Conservation (phyloP, 2,797 vertebrate genomes). For the Bradypodion pumilum region DNA sequence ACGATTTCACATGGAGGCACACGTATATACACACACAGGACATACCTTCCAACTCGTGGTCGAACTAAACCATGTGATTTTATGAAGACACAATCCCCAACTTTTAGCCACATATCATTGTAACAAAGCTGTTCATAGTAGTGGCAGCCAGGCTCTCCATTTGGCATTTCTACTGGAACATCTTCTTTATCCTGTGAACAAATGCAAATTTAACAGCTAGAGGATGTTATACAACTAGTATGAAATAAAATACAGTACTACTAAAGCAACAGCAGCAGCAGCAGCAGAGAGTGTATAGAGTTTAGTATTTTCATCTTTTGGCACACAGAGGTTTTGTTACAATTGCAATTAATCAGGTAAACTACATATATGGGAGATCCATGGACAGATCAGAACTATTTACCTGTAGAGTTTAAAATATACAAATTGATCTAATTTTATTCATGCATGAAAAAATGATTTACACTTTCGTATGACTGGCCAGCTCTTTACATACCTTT, state of each 20-base stretch:
- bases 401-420: background rate
- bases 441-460: background rate
- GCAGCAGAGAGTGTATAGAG: too few relatives aligned
- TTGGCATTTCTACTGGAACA: constrained; percentile 90
- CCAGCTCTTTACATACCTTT: constrained; percentile 81
- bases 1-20: too few relatives aligned
- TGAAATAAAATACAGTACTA: constrained; percentile 6
- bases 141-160: constrained; percentile 93
- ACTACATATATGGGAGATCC: background rate
- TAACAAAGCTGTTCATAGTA: constrained; percentile 96
- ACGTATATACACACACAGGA: background rate
- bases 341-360: background rate
- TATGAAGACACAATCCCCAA: constrained; percentile 96
- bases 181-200: constrained; percentile 90
- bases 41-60: constrained; percentile 92
- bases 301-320: background rate
- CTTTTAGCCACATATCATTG: constrained; percentile 94
- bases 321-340: background rate
- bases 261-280: too few relatives aligned
- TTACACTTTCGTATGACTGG: background rate
- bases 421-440: background rate
- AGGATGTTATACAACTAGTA: constrained; percentile 40
- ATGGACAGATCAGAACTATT: background rate
- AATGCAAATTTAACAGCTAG: constrained; percentile 32
- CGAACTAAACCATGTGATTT: constrained; percentile 93